Evolutionary conservation across 2,888 invertebrate genomes (phyloP), one percentile per base, ranked within the genome.

Genomic region (Adelognathus sp.): DNA sequence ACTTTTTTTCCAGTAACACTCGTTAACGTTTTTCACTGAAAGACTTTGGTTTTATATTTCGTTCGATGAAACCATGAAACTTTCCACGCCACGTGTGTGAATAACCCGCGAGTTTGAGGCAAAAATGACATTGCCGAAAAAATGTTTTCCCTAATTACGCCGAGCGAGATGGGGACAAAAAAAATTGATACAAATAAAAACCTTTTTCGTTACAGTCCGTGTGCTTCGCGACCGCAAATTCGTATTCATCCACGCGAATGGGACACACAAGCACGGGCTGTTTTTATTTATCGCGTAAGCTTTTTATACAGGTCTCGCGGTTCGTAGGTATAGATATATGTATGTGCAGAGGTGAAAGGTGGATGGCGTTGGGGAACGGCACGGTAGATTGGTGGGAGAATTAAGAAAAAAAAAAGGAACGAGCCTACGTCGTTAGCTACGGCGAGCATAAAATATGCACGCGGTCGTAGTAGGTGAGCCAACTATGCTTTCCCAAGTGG

Each of bases 391-490:
- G 24, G 50, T 50, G 3, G n/a, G 33, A n/a, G 14, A 9, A n/a
- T n/a, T 2, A 39, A 39, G 6, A 61, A 61, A 16, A 44, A 56
- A 69, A 70, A 60, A 60, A 64, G 52, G 66, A 31, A 6, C 52
- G 11, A 50, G 50, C 31, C 63, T 69, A 56, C 71, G 69, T 77
- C 80, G 74, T 77, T 80, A 77, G 63, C 60, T 50, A 31, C 18
- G 39, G 61, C 46, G n/a, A n/a, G 79, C 76, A 83, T 79, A 83
- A 83, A 85, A 83, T 84, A 83, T 84, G 82, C 76, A 81, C 79
- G 78, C 75, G 75, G 72, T 52, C 39, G 67, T 66, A 67, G 72
- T 50, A 52, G 72, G 64, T 64, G 58, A 71, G 75, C 69, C 71
- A 66, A 73, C 80, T 81, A 75, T 73, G 79, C 77, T 70, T n/a